Percentiles rank a stretch among this genome's conserved stretches.
Conservation (phyloP, 37 sponge, comb jelly and placozoan species). For the Theonella swinhoei region DNA sequence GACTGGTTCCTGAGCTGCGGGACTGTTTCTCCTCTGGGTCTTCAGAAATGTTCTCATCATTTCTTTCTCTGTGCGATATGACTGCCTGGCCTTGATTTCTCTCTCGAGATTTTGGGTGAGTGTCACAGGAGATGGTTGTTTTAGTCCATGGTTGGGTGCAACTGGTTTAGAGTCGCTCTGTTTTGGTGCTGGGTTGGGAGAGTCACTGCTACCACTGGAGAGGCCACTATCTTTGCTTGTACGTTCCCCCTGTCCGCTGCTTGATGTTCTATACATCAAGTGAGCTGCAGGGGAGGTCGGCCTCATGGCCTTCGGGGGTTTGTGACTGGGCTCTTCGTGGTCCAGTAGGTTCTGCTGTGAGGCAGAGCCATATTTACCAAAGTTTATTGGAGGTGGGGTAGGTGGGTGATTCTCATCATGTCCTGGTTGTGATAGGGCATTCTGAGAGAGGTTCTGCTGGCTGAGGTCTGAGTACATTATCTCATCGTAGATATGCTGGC, state of each 20-base stretch:
- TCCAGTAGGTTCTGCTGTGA: background rate
- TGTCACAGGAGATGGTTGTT: background rate
- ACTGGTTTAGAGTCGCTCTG: background rate
- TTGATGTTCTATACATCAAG: background rate
- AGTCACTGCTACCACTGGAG: slow-evolving; percentile 66
- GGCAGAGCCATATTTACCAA: background rate
- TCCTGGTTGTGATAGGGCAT: slow-evolving; percentile 30
- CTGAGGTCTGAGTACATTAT: slow-evolving; percentile 45
- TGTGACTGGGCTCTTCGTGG: background rate
- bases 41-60: slow-evolving; percentile 22
- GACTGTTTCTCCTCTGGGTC: slow-evolving; percentile 6
- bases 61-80: slow-evolving; percentile 31
- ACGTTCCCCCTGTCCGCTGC: background rate
- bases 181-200: slow-evolving; percentile 12
- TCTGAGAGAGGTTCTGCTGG: slow-evolving; percentile 31
- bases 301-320: background rate
- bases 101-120: background rate
- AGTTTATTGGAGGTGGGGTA: background rate
- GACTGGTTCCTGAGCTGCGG: background rate
- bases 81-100: background rate
- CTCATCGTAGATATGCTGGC: slow-evolving; percentile 55
- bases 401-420: slow-evolving; percentile 32
- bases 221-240: slow-evolving; percentile 72
- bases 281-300: slow-evolving; percentile 3
- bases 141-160: background rate